Evolutionary conservation across 1,140 invertebrate genomes (phyloP).

Genomic region (Uloborus diversus): DNA sequence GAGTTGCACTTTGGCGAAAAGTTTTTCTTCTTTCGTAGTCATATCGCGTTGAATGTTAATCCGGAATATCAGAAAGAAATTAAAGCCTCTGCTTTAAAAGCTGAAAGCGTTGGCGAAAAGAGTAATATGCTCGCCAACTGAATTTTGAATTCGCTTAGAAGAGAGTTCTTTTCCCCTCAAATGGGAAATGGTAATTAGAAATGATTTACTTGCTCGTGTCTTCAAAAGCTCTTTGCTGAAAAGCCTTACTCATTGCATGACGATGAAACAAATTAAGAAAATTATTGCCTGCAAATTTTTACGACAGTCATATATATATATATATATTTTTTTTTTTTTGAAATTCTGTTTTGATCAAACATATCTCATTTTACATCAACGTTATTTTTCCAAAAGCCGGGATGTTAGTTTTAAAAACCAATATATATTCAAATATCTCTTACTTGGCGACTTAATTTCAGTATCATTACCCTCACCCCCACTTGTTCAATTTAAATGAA

Average conservation of each 20-base stretch:
- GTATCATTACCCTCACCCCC: too few relatives aligned
- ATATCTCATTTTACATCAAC: too few relatives aligned
- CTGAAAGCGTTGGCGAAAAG: neutral
- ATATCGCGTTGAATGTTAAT: slow-evolving; percentile 37
- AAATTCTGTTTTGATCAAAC: too few relatives aligned
- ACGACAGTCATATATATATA: neutral
- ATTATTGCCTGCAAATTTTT: slow-evolving; percentile 9
- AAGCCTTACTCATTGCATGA: slow-evolving; percentile 5
- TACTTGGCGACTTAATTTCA: too few relatives aligned
- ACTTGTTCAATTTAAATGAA: too few relatives aligned
- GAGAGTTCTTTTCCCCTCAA: slow-evolving; percentile 7
- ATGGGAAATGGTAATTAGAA: slow-evolving; percentile 50
- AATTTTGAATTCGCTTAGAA: slow-evolving; percentile 25
- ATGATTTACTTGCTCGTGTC: slow-evolving; percentile 26
- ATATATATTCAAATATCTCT: too few relatives aligned
- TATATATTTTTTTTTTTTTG: too few relatives aligned
- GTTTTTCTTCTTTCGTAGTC: neutral
- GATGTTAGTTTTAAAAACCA: too few relatives aligned
- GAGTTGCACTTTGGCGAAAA: neutral
- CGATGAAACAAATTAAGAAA: slow-evolving; percentile 44
- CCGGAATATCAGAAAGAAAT: slow-evolving; percentile 43
- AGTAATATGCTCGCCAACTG: slow-evolving; percentile 21
- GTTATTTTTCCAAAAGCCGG: too few relatives aligned
- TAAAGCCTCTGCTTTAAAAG: slow-evolving; percentile 25
- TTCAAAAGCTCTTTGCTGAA: slow-evolving; percentile 26